A percentile compares a stretch with the other conserved stretches of the same genome.
Conservation (phyloP, 2,113 vertebrate genomes). For the Nycticorax nycticorax region DNA sequence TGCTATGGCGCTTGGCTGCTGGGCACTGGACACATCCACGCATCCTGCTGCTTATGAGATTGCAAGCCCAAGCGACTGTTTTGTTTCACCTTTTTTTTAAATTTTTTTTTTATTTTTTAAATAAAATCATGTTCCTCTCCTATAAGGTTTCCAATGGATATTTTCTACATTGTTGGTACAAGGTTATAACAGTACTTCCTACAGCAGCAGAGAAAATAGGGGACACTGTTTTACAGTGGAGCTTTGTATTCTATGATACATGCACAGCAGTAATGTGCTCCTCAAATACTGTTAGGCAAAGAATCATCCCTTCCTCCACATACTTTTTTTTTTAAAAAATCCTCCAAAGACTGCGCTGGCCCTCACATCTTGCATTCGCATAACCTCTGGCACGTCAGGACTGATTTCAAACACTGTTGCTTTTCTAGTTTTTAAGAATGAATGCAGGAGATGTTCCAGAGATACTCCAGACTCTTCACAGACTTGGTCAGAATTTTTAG, state of each 20-base stretch:
- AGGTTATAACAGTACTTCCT: accelerated
- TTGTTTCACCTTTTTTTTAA: not conserved
- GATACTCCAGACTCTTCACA: not conserved
- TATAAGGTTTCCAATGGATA: not conserved
- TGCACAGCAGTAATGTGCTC: not conserved
- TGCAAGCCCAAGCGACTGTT: not conserved
- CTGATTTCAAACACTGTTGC: not conserved
- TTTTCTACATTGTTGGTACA: not conserved
- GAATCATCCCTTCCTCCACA: not conserved
- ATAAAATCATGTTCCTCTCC: not conserved
- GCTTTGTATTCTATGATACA: not conserved
- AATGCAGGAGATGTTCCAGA: not conserved
- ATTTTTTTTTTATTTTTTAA: not conserved
- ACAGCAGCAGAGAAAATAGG: not conserved
- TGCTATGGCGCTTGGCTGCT: not conserved
- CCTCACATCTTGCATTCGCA: not conserved
- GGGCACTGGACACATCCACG: not conserved
- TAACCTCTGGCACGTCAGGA: not conserved
- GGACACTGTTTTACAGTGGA: not conserved
- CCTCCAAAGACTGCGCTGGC: not conserved
- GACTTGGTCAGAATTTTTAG: not conserved
- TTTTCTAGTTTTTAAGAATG: not conserved
- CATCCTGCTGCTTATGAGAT: not conserved
- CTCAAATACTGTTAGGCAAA: not conserved
- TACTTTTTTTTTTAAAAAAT: not conserved